Evolutionary conservation across 2,797 vertebrate genomes (phyloP).

Genomic region (Manis pentadactyla): DNA sequence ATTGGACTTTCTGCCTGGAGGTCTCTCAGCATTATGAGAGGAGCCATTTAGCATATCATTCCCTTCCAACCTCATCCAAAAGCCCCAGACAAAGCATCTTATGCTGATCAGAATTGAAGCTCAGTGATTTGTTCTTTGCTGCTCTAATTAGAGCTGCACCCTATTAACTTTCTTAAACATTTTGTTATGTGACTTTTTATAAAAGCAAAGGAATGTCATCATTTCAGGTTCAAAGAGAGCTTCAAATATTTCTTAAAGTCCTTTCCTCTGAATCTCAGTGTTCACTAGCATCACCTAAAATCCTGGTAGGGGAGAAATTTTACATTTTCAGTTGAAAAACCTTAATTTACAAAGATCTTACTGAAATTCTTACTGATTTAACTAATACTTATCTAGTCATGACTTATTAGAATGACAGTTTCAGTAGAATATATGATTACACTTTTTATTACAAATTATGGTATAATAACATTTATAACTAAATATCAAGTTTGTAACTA

Average conservation of each 20-base stretch:
- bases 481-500: neutral
- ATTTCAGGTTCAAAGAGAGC: conserved; percentile 15
- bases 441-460: neutral
- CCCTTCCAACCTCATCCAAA: neutral
- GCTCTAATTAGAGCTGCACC: neutral
- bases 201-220: neutral
- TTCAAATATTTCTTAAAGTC: neutral
- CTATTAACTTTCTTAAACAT: conserved; percentile 35
- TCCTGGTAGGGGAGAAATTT: neutral
- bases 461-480: neutral
- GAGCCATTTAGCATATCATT: neutral
- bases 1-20: neutral
- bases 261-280: neutral
- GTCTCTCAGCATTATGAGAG: neutral
- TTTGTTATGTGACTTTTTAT: conserved; percentile 11
- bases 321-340: neutral
- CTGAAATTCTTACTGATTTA: conserved; percentile 27
- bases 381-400: neutral
- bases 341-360: conserved; percentile 28
- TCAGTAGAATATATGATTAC: neutral
- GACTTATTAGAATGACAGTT: neutral
- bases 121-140: conserved; percentile 12
- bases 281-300: conserved; percentile 43
- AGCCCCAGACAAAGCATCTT: neutral
- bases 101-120: neutral